phyloP scores from a whole-genome alignment of 2,888 invertebrate species.

The Bellardia pandia region DNA sequence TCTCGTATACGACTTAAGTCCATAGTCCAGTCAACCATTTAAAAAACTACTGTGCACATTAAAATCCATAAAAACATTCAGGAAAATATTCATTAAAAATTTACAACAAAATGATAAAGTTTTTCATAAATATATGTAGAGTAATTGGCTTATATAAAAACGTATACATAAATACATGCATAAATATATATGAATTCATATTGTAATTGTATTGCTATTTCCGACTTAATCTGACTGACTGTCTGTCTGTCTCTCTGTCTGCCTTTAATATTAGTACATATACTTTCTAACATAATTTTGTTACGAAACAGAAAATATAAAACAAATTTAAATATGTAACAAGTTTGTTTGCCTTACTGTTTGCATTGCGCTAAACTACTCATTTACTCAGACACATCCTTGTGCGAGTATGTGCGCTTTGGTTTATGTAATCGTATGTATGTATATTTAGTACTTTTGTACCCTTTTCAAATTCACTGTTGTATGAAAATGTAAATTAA shows the following conservation, averaged over 20 bases:
- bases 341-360: constrained; percentile 18
- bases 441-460: constrained; percentile 13
- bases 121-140: constrained; percentile 3
- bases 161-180: not conserved
- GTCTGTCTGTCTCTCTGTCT: constrained; percentile 11
- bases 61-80: not conserved
- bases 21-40: too few species aligned
- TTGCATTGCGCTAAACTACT: constrained; percentile 32
- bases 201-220: not conserved
- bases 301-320: not conserved
- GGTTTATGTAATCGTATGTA: not conserved
- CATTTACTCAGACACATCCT: not conserved
- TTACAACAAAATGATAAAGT: not conserved
- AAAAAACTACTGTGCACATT: not conserved
- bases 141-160: not conserved
- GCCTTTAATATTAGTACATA: not conserved
- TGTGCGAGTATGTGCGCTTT: not conserved
- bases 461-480: constrained; percentile 17
- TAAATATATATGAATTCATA: constrained; percentile 8
- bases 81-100: not conserved
- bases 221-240: not conserved
- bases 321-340: constrained; percentile 10
- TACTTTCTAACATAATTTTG: constrained; percentile 17
- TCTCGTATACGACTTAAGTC: too few species aligned
- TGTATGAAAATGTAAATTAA: constrained; percentile 53